These are phyloP conservation scores for Adelphocoris suturalis DNA, from an alignment of 2,888 invertebrate species.

Conservation along the genomic window DNA sequence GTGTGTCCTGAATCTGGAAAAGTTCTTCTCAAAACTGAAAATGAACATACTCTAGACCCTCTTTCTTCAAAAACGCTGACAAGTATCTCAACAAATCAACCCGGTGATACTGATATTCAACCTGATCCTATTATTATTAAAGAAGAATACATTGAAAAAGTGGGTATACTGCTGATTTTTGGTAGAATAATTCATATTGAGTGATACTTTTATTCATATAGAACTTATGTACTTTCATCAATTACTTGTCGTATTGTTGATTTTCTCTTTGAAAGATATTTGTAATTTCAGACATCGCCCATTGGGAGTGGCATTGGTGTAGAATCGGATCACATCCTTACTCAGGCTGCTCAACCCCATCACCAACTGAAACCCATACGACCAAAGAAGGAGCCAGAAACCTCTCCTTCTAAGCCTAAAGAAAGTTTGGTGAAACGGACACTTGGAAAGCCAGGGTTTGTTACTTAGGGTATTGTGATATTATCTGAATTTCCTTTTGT, in stretches of 20 bases:
- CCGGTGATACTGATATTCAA: slow-evolving; percentile 29
- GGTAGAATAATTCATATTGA: no score
- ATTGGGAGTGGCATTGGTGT: background rate
- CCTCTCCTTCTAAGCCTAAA: slow-evolving; percentile 46
- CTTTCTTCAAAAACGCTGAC: slow-evolving; percentile 75
- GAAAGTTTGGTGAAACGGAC: slow-evolving; percentile 72
- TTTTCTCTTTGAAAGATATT: no score
- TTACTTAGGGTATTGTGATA: background rate
- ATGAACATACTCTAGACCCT: slow-evolving; percentile 82
- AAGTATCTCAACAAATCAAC: background rate
- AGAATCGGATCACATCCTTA: slow-evolving; percentile 18
- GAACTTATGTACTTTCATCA: no score
- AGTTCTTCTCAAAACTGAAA: slow-evolving; percentile 80
- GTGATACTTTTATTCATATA: no score
- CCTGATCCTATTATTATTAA: slow-evolving; percentile 52
- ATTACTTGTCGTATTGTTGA: no score
- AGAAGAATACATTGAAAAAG: slow-evolving; percentile 59
- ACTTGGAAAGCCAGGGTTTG: slow-evolving; percentile 72
- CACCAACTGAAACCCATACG: background rate
- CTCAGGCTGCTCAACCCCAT: background rate
- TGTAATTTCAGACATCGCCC: background rate
- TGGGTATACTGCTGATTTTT: background rate
- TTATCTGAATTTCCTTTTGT: no score
- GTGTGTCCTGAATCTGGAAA: slow-evolving; percentile 85
- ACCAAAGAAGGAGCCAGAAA: slow-evolving; percentile 41